Conservation (phyloP, 2,888 invertebrate species). For the Diaperis boleti region DNA sequence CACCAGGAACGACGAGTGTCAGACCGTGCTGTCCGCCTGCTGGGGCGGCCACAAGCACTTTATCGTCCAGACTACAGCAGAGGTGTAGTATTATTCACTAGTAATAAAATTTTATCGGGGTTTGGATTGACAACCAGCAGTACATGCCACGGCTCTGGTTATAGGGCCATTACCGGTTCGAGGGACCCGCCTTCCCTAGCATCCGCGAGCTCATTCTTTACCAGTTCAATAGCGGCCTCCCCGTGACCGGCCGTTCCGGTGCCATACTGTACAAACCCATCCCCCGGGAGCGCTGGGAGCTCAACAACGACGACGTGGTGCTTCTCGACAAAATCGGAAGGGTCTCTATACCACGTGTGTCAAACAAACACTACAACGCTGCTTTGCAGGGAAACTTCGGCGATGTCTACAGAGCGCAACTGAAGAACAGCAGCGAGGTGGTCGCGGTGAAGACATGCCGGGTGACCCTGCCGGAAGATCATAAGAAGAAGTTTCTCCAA, state of each 20-base stretch:
- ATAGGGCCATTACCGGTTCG: slow-evolving; percentile 92
- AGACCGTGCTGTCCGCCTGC: slow-evolving; percentile 93
- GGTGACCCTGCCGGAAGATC: slow-evolving; percentile 92
- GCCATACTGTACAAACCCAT: slow-evolving; percentile 89
- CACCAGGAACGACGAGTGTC: slow-evolving; percentile 89
- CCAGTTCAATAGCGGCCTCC: slow-evolving; percentile 86
- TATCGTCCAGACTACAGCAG: slow-evolving; percentile 93
- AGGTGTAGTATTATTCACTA: slow-evolving; percentile 72
- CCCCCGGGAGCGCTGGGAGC: slow-evolving; percentile 92
- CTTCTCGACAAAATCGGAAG: slow-evolving; percentile 93
- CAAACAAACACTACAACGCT: too few species aligned
- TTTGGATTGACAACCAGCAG: not conserved
- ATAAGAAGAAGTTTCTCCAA: slow-evolving; percentile 92
- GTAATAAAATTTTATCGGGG: too few species aligned
- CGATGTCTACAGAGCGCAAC: slow-evolving; percentile 93
- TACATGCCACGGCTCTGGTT: slow-evolving; percentile 43
- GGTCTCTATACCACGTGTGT: too few species aligned
- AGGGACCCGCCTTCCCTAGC: slow-evolving; percentile 93
- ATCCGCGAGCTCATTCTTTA: slow-evolving; percentile 92
- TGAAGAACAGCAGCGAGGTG: slow-evolving; percentile 85
- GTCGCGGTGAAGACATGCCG: slow-evolving; percentile 97
- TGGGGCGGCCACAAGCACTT: slow-evolving; percentile 98
- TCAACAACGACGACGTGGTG: slow-evolving; percentile 95
- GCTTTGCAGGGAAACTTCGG: slow-evolving; percentile 99
- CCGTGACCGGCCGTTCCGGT: slow-evolving; percentile 93